phyloP scores from a whole-genome alignment of 2,113 vertebrate genomes.

The crab-eating macaque (Macaca fascicularis) region DNA sequence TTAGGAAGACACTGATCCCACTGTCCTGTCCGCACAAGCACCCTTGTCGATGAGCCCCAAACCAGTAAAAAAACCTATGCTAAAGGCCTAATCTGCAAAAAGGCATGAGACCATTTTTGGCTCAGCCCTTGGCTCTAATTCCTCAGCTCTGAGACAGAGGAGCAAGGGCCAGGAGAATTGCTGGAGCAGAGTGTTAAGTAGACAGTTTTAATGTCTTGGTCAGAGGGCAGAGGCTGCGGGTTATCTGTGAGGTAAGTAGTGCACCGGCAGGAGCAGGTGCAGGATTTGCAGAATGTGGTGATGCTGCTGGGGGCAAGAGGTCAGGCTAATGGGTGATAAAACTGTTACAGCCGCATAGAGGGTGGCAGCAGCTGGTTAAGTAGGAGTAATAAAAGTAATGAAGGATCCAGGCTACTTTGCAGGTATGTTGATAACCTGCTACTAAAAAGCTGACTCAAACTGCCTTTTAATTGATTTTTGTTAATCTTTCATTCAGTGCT shows the following conservation, averaged over 20 bases:
- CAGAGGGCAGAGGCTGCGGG: not conserved
- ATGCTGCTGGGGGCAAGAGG: not conserved
- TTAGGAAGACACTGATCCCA: not conserved
- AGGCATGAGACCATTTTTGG: not conserved
- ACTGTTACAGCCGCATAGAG: not conserved
- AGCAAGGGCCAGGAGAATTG: not conserved
- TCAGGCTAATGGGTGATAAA: not conserved
- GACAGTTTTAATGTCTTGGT: not conserved
- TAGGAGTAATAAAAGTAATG: not conserved
- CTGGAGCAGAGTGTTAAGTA: not conserved
- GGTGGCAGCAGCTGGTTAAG: not conserved
- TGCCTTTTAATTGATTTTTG: not conserved
- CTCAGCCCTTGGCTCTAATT: not conserved
- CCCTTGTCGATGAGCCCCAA: not conserved
- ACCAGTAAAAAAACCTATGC: not conserved
- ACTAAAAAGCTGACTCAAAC: not conserved
- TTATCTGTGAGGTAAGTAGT: not conserved
- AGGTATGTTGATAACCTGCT: not conserved
- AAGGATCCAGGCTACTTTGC: not conserved
- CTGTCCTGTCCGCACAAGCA: not conserved
- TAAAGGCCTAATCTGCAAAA: not conserved
- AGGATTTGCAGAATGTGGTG: not conserved
- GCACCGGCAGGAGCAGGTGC: not conserved
- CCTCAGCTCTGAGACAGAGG: not conserved
- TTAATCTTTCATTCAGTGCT: not conserved